Evolutionary conservation across 1,140 invertebrate genomes (phyloP).

Genomic region (Odontomachus brunneus): DNA sequence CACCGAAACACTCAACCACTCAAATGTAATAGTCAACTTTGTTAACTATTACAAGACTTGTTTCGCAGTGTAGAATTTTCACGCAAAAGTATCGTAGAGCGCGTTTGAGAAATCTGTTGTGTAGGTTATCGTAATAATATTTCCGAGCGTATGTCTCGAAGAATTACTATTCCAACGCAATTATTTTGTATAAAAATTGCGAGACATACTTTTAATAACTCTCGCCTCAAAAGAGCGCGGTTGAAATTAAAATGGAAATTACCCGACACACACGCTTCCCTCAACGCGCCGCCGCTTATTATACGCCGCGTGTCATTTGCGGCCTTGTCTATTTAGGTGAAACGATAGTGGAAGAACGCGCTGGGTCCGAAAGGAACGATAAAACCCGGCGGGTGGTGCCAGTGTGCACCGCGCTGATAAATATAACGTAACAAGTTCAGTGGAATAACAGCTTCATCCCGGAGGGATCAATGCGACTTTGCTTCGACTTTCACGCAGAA

Average conservation of each 20-base stretch:
- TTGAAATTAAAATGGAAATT: slow-evolving; percentile 1
- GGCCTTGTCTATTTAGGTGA: slow-evolving; percentile 68
- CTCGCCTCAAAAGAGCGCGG: no score
- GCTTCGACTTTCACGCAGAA: slow-evolving; percentile 72
- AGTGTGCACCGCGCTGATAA: slow-evolving; percentile 81
- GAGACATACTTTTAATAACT: not conserved
- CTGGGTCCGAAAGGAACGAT: slow-evolving; percentile 69
- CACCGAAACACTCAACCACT: no score
- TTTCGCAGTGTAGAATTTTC: no score
- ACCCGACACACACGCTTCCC: slow-evolving; percentile 41
- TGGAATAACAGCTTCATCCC: slow-evolving; percentile 83
- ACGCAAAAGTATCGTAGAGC: not conserved
- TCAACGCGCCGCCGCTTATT: slow-evolving; percentile 55
- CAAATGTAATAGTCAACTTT: no score
- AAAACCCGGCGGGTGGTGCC: slow-evolving; percentile 69
- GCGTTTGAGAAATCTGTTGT: not conserved
- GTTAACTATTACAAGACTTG: no score
- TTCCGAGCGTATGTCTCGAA: not conserved
- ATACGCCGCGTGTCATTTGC: slow-evolving; percentile 66
- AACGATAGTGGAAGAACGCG: slow-evolving; percentile 67
- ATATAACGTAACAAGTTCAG: slow-evolving; percentile 84
- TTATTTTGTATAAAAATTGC: not conserved
- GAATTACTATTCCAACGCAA: not conserved
- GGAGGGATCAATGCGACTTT: slow-evolving; percentile 81
- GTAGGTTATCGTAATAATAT: not conserved